Evolutionary conservation across 2,113 vertebrate species (phyloP).

Genomic region (Leucosticte australis): DNA sequence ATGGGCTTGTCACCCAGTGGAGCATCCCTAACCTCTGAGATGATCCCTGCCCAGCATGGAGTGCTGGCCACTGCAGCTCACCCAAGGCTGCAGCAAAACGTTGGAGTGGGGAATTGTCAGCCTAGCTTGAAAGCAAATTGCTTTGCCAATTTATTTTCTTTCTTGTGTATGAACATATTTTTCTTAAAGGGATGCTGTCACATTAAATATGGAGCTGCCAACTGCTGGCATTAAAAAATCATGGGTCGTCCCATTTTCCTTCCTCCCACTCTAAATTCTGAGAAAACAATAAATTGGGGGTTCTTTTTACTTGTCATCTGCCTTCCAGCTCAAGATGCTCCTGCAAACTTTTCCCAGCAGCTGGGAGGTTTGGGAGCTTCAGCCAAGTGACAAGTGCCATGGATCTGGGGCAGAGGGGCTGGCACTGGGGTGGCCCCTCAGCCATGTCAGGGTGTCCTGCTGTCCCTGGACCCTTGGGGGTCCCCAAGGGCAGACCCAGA

Average conservation of each 20-base stretch:
- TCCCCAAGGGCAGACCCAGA: background rate
- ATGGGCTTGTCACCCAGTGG: background rate
- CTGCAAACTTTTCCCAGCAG: background rate
- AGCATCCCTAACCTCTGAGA: conserved; percentile 2
- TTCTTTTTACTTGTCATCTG: conserved; percentile 14
- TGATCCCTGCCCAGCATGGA: background rate
- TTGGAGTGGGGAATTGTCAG: background rate
- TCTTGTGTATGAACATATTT: background rate
- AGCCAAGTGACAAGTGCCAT: fast-evolving
- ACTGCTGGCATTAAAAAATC: conserved; percentile 57
- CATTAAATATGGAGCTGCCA: conserved; percentile 47
- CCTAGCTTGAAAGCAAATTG: conserved; percentile 22
- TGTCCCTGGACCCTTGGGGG: background rate
- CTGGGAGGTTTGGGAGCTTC: background rate
- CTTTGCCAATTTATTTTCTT: conserved; percentile 31
- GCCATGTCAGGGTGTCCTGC: fast-evolving
- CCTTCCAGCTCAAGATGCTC: background rate
- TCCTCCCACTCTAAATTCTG: conserved; percentile 41
- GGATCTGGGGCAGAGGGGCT: background rate
- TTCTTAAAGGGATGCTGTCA: conserved; percentile 55
- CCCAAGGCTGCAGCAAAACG: background rate
- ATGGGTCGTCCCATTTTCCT: conserved; percentile 59
- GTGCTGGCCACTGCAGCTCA: fast-evolving
- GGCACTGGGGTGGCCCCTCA: fast-evolving
- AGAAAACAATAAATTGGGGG: conserved; percentile 26